Base-by-base conservation (phyloP, 2,113 vertebrate genomes). In the Macquaria ambigua region DNA sequence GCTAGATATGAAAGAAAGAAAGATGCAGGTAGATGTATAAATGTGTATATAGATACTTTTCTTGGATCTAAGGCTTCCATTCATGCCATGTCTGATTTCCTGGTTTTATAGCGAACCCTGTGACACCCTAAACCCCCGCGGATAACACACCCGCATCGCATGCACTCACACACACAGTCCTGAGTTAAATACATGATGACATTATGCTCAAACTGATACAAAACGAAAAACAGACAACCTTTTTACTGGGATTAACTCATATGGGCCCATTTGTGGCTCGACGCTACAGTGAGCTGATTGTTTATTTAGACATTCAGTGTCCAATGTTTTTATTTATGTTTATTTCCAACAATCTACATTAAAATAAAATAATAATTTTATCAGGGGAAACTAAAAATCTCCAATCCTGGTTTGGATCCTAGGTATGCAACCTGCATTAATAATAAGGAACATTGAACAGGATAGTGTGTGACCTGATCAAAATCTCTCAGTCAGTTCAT, bases 1-100 rank as follows among this genome's bases (percentile, higher is more conserved):
- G 75, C 53, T 87, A 84, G 6, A 66, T 66, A 56, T 59, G 28
- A 77, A 34, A 46, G 41, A 66, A 61, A 75, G 46, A 50, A 37
- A 41, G 56, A 71, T 58, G 52, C 39, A 58, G 41, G 52, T 37
- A n/a, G 25, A 46, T 43, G 39, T 59, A 21, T 41, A 18, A 41
- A 52, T 52, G 64, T 76, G 12, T 62, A 31, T 39, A 39, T 21
- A 52, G 31, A 68, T 28, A 23, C 31, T 82, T 52, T 61, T 23
- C 72, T 21, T 79, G 43, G 77, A 50, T 77, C 48, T 55, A 41
- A 8, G 48, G 48, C 31, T 62, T 34, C 25, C 20, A 20, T 21
- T 21, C 31, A 21, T 20, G 34, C 43, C 20, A 4, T 16, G 20
- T 34, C 39, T 81, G 55, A 56, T 67, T 67, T 67, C 62, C 61